Percentiles rank a stretch among this genome's conserved stretches.
Conservation (phyloP, 2,888 invertebrate genomes). For the Hemithea aestivaria region DNA sequence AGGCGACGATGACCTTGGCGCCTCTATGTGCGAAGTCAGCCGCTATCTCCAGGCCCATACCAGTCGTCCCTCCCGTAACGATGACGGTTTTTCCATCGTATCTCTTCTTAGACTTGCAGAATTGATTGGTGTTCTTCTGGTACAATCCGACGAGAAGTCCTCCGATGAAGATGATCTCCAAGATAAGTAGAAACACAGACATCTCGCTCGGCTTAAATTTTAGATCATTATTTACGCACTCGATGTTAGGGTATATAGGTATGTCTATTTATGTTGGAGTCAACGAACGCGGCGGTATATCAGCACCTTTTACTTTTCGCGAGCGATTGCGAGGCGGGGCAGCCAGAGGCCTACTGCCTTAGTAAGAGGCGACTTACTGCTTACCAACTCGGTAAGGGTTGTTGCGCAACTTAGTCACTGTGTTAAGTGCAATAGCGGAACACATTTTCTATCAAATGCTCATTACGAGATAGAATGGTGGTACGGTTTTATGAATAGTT, state of each 20-base stretch:
- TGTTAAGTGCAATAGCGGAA: too few relatives aligned
- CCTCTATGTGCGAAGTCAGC: constrained; percentile 61
- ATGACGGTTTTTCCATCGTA: constrained; percentile 58
- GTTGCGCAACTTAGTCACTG: neutral
- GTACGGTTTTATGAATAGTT: too few relatives aligned
- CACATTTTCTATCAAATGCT: too few relatives aligned
- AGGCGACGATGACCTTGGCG: constrained; percentile 63
- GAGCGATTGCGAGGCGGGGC: constrained; percentile 34
- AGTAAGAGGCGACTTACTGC: too few relatives aligned
- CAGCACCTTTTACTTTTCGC: constrained; percentile 33
- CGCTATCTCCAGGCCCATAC: constrained; percentile 65
- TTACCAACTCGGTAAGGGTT: neutral
- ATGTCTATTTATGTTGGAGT: constrained; percentile 15
- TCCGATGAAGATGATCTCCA: constrained; percentile 40
- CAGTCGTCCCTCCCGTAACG: constrained; percentile 64
- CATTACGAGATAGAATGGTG: too few relatives aligned
- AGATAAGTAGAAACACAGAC: constrained; percentile 37
- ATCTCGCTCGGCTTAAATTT: constrained; percentile 20
- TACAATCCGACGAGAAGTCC: constrained; percentile 55
- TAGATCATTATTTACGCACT: constrained; percentile 4
- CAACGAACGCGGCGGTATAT: constrained; percentile 28
- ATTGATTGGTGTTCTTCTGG: constrained; percentile 62
- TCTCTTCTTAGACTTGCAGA: constrained; percentile 60
- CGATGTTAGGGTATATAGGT: neutral
- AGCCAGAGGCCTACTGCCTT: too few relatives aligned